Conservation (phyloP, 2,888 invertebrate species). For the Bombylius major region DNA sequence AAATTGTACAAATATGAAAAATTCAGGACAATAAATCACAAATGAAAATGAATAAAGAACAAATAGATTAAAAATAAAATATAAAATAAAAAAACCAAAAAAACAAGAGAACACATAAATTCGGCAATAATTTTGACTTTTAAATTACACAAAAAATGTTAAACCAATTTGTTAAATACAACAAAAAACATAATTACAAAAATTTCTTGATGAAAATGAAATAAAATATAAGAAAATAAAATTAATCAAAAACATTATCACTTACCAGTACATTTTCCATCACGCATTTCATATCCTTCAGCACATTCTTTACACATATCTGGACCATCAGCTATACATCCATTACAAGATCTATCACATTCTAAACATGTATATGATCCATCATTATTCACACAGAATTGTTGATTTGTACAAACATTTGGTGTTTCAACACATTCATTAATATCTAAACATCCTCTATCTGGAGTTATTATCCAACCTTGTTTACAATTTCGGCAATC, state of each 20-base stretch:
- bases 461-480: conserved; percentile 63
- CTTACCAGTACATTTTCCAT: conserved; percentile 64
- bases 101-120: no score
- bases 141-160: no score
- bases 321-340: conserved; percentile 80
- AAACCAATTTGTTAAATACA: no score
- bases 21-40: background rate
- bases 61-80: no score
- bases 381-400: conserved; percentile 82
- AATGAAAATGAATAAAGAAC: background rate
- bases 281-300: conserved; percentile 53
- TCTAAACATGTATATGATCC: conserved; percentile 65
- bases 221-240: no score
- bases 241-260: background rate
- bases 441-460: conserved; percentile 71
- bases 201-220: no score
- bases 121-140: no score
- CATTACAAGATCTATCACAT: conserved; percentile 74
- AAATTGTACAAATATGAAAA: background rate
- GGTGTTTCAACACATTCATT: conserved; percentile 62
- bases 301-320: conserved; percentile 81
- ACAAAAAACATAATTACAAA: no score
- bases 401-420: conserved; percentile 44
- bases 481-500: conserved; percentile 42
- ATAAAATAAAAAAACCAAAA: no score